Evolutionary conservation across 2,888 invertebrate species (phyloP).

Genomic region (Macrophya alboannulata): DNA sequence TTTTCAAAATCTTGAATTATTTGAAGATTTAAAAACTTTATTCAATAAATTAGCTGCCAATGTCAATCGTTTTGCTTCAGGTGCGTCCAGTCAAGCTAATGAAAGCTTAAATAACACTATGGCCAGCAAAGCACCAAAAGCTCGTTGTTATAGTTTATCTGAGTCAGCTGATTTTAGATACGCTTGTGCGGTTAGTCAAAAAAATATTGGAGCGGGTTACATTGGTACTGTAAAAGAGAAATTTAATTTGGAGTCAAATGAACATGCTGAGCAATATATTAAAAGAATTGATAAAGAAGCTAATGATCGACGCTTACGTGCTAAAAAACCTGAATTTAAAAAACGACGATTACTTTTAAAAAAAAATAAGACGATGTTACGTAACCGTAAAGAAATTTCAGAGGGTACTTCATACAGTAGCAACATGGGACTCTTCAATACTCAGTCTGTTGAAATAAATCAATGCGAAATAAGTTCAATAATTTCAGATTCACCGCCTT

Average conservation of each 20-base stretch:
- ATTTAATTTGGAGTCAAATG: neutral
- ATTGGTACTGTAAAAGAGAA: neutral
- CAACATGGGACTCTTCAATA: too few species aligned
- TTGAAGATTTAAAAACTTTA: constrained; percentile 35
- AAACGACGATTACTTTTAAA: too few species aligned
- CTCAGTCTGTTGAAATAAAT: too few species aligned
- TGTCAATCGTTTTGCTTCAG: constrained; percentile 56
- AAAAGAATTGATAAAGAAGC: too few species aligned
- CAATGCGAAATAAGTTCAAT: too few species aligned
- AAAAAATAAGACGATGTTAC: too few species aligned
- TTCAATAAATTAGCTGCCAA: constrained; percentile 55
- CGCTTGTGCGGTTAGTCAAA: constrained; percentile 52
- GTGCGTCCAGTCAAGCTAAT: constrained; percentile 59
- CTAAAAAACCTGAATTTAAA: too few species aligned
- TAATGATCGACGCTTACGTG: too few species aligned
- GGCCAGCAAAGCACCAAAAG: constrained; percentile 58
- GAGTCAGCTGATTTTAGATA: constrained; percentile 60
- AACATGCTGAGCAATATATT: too few species aligned
- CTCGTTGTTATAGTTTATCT: constrained; percentile 48
- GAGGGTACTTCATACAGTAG: too few species aligned
- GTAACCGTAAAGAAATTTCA: too few species aligned
- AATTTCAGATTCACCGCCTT: too few species aligned
- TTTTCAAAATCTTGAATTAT: constrained; percentile 32
- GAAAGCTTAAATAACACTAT: constrained; percentile 59
- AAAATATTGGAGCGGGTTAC: constrained; percentile 53